Base-by-base conservation (phyloP, 2,113 vertebrate genomes). In the Mesoclemmys tuberculata region DNA sequence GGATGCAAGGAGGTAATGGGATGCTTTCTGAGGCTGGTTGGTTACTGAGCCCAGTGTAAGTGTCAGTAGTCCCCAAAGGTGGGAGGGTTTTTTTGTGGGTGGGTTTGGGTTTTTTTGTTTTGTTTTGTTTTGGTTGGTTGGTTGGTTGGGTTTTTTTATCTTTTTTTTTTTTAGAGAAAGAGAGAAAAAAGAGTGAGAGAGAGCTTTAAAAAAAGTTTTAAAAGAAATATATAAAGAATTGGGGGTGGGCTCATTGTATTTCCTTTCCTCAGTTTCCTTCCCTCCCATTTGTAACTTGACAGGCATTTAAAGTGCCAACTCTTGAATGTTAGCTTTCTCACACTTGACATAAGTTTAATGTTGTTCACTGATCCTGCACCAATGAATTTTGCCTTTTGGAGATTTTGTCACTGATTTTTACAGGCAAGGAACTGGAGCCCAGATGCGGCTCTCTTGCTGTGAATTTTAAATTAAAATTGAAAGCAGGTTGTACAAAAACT, bases 291-390 rank as follows among this genome's bases (percentile, higher is more conserved):
- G 54, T 11, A 84, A 49, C 75, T 35, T 9, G 83, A 24, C 38
- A 85, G 82, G 35, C 68, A 44, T 46, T 93, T 92, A 93, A 96
- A 93, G 80, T 82, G 84, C 48, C 52, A 85, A 64, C 8, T 92
- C 83, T 58, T n/a, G 10, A 91, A 78, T 46, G 0, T 38, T 80
- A 84, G 10, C 68, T 0, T 61, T 93, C 64, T 75, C 49, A 84
- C 12, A 6, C 19, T 41, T 87, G 41, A 44, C 41, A 27, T 44
- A 46, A 16, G 41, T 74, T 90, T 84, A 78, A 16, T 31, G 38
- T 0, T 84, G 35, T 74, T 92, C 89, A 88, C 78, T 26, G 19
- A 84, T 8, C 80, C 8, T 27, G 3, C n/a, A 81, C 21, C 24
- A 87, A 7, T 26, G 90, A 88, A 27, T 82, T 88, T 91, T 92